Base-by-base conservation (phyloP, 1,140 invertebrate species). In the Radopholus similis region DNA sequence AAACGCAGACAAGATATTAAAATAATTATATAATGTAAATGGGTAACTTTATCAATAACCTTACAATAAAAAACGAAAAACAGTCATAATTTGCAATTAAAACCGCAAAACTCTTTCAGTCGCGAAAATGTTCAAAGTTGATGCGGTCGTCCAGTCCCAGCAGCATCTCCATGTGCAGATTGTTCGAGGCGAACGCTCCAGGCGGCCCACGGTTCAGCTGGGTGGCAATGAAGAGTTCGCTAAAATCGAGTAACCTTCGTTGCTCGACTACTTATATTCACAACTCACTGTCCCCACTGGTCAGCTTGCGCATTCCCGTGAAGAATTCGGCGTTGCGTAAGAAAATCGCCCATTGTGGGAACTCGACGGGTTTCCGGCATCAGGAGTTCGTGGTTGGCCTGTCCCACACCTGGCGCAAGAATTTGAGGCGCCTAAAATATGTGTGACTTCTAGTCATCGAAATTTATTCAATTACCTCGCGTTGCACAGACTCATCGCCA, bases 161-260 rank as follows among this genome's bases (percentile, higher is more conserved):
- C 21, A 77, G 74, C 63, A 77, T 71, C 40, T 77, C 75, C 15
- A 77, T 72, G 51, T 77, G 75, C 49, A 75, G 55, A 18, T 70
- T 74, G 28, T 62, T 60, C n/a, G 51, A 42, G 4, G 49, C n/a
- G 8, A 54, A 72, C 21, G 58, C 47, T 15, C 75, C 76, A 38
- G 30, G 26, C 34, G 77, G 77, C 15, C 77, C 77, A 60, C 75
- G 75, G 51, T 68, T 77, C 28, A 77, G 66, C 49, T 77, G 68
- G 49, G 54, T 62, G 15, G 75, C 77, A 35, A 77, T 34, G 49
- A 60, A 44, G 9, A 76, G 62, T 57, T 76, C 32, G 21, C 37
- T 72, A n/a, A 68, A 68, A 70, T 70, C n/a, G 35, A 8, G 40
- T 18, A 15, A 42, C 13, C 15, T 32, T 32, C 49, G 40, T 11